Conservation (phyloP, 2,797 vertebrate genomes). For the Pyrocephalus nanus region DNA sequence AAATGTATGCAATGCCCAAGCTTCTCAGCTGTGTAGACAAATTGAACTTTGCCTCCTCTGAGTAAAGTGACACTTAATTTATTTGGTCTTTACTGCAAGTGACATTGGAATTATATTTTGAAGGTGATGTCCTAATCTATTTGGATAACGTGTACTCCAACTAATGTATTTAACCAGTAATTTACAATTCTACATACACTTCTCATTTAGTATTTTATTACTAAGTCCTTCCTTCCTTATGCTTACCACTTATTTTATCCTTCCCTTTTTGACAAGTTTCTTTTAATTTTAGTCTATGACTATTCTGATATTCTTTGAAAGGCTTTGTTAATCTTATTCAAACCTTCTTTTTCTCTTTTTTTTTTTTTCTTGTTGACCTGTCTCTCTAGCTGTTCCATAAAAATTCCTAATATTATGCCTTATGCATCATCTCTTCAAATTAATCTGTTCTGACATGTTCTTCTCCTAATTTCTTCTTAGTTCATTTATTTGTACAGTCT, state of each 20-base stretch:
- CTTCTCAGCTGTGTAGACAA: neutral
- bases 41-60: neutral
- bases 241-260: neutral
- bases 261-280: neutral
- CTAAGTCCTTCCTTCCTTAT: neutral
- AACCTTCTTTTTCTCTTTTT: neutral
- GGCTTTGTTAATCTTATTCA: neutral
- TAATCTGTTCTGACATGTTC: neutral
- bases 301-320: neutral
- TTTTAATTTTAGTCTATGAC: neutral
- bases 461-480: neutral
- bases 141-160: neutral
- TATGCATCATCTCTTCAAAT: neutral
- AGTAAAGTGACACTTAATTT: neutral
- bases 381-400: neutral
- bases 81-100: neutral
- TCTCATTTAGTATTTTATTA: neutral
- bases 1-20: neutral
- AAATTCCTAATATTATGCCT: neutral
- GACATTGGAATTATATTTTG: neutral
- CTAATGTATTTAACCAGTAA: neutral
- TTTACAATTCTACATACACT: neutral
- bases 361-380: neutral
- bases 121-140: neutral
- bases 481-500: neutral